Conservation (phyloP, 2,797 vertebrate genomes). For the Mastacembelus armatus region DNA sequence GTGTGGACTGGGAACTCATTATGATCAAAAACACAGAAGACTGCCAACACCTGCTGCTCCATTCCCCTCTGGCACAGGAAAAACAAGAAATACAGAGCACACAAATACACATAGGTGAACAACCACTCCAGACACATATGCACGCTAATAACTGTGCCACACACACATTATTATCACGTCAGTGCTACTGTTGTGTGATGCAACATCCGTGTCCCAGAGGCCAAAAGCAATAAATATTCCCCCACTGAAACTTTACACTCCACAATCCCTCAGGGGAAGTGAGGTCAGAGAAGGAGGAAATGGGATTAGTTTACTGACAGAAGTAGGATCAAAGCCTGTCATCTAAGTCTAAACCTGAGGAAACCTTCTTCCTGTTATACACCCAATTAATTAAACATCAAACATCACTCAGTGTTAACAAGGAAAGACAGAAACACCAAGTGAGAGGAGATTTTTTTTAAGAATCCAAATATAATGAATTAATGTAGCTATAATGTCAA, state of each 20-base stretch:
- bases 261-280: conserved; percentile 31
- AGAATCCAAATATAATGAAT: neutral
- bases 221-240: conserved; percentile 27
- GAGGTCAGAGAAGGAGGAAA: conserved; percentile 55
- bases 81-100: conserved; percentile 48
- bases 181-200: conserved; percentile 40
- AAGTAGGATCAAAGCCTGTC: conserved; percentile 58
- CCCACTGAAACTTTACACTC: conserved; percentile 26
- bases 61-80: conserved; percentile 49
- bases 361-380: conserved; percentile 38
- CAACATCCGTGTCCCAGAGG: conserved; percentile 48
- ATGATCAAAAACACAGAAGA: conserved; percentile 67
- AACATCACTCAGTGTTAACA: conserved; percentile 3
- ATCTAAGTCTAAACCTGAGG: conserved; percentile 42
- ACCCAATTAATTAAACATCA: conserved; percentile 54
- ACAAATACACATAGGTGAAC: conserved; percentile 52
- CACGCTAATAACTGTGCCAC: conserved; percentile 39
- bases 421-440: conserved; percentile 23
- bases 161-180: conserved; percentile 12
- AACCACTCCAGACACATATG: conserved; percentile 24
- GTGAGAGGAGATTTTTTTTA: neutral
- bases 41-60: conserved; percentile 70
- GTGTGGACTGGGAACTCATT: conserved; percentile 74
- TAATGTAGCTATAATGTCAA: neutral
- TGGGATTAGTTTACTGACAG: conserved; percentile 58